A percentile compares a stretch with the other conserved stretches of the same genome.
Conservation (phyloP, 1,140 invertebrate species). For the Lordiphosa stackelbergi region DNA sequence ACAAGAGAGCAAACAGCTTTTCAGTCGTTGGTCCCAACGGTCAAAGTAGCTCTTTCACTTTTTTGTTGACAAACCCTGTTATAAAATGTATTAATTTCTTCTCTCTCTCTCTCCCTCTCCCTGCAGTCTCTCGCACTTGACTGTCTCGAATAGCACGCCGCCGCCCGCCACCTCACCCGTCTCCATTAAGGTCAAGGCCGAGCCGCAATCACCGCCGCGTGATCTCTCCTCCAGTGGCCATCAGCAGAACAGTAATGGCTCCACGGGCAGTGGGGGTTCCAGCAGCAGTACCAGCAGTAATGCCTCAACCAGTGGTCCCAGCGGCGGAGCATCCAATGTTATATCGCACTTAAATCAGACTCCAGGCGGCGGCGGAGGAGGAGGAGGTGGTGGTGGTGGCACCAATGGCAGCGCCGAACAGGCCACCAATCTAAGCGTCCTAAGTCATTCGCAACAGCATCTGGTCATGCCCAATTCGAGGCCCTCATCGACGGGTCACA, state of each 20-base stretch:
- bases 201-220: conserved; percentile 93
- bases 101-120: conserved; percentile 8
- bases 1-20: too few species aligned
- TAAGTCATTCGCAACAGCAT: conserved; percentile 78
- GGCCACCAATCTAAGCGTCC: conserved; percentile 76
- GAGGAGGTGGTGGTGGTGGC: conserved; percentile 72
- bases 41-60: too few species aligned
- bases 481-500: conserved; percentile 80
- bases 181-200: conserved; percentile 94
- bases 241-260: conserved; percentile 71
- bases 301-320: conserved; percentile 42
- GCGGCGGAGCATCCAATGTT: conserved; percentile 36
- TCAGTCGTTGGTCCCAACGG: too few species aligned
- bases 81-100: too few species aligned
- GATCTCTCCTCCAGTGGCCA: conserved; percentile 78
- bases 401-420: conserved; percentile 77
- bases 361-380: conserved; percentile 72
- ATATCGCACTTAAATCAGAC: conserved; percentile 59
- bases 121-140: conserved; percentile 86
- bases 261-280: conserved; percentile 62
- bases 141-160: conserved; percentile 89
- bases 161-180: conserved; percentile 89
- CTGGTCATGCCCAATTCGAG: conserved; percentile 77
- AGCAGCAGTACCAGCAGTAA: conserved; percentile 76
- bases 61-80: too few species aligned